Base-by-base conservation (phyloP, 2,888 invertebrate species). In the Cheilosia pagana region DNA sequence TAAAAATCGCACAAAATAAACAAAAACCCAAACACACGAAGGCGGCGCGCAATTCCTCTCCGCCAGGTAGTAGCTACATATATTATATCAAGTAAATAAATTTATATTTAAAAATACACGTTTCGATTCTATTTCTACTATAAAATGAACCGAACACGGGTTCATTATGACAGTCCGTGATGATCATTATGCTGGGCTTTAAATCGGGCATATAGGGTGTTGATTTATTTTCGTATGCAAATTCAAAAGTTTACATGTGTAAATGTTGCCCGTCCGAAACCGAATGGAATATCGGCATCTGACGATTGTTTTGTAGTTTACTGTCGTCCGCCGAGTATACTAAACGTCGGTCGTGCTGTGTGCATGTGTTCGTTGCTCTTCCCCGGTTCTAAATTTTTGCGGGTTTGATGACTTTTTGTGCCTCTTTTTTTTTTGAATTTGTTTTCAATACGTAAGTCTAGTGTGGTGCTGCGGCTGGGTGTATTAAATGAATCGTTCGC, bases 11-110 rank as follows among this genome's bases (percentile, higher is more conserved):
- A 23, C 14, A 14, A 23, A 14, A 50, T 23, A 23, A 50, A 50
- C 48, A 45, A 3, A 14, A 3, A 23, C 19, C 16, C 16, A 45
- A 8, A 19, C 16, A 8, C n/a, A 5, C 12, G 16, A 12, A 39
- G 41, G 39, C 50, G 39, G 19, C 59, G 19, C 59, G 39, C 28
- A 28, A 19, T 39, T 63, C 55, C 28, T 35, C 35, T 14, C 12
- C 62, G 67, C 53, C 67, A 76, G 76, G 62, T 77, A 68, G 39
- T 60, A n/a, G n/a, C n/a, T n/a, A n/a, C n/a, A n/a, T n/a, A n/a
- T n/a, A n/a, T n/a, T n/a, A 76, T 62, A 53, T 48, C 23, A 68
- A 77, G 68, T 77, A 77, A 77, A 77, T 75, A 53, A 65, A 48
- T 67, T 70, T 53, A 45, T 12, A 35, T 35, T 35, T 52, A 68